Base-by-base conservation (phyloP, 2,888 invertebrate genomes). In the Chaetogeoica ovagalla region DNA sequence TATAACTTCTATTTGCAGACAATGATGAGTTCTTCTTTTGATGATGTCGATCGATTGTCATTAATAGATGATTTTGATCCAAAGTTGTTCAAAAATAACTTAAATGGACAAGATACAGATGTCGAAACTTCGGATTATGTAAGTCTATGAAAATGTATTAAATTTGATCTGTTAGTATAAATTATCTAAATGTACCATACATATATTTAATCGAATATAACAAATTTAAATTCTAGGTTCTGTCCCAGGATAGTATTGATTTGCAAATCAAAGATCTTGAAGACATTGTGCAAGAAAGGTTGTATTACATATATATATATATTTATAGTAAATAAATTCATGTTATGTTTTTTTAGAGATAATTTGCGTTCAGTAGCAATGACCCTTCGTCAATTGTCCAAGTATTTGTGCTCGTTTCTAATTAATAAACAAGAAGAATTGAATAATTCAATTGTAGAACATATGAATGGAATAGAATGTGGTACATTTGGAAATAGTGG, bases 341-440 rank as follows among this genome's bases (percentile, higher is more conserved):
- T 52, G 4, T 30, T 30, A 30, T 30, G n/a, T 30, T 30, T 30
- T 75, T 76, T 15, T 63, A 82, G 82, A 48, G 81, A 82, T 48
- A 60, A 79, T 37, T 73, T 82, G 11, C 81, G 82, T 43, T 72
- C 75, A 55, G 81, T 82, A 23, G 82, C 81, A 37, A 37, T 76
- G 19, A 81, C 82, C 2, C 69, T 82, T 21, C 81, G 82, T 37
- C 74, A 81, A 23, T 57, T 82, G 23, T 72, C 81, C 23, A 82
- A 82, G 81, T 74, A 81, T 21, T 76, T 82, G 48, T 81, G 81
- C 17, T 43, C 76, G 17, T 82, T 82, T 66, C 59, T 82, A 21
- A 62, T 82, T 4, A 81, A 75, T 15, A 72, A 81, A 8, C 82
- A 82, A 76, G 82, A 82, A 68, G 82, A 82, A 65, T 55, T 81